Conservation (phyloP, 2,797 vertebrate genomes). For the Pogonophryne albipinna region DNA sequence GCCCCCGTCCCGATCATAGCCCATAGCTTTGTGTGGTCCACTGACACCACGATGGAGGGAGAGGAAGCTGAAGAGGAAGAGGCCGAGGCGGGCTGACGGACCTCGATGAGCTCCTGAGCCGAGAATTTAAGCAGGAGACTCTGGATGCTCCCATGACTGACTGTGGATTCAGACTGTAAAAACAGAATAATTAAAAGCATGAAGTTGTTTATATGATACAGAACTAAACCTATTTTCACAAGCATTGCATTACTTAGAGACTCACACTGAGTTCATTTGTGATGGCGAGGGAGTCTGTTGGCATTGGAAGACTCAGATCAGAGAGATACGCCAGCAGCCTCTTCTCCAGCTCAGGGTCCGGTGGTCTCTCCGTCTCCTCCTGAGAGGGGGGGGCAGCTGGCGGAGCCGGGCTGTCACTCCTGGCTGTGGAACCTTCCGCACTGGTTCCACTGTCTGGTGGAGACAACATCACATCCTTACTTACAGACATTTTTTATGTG, state of each 20-base stretch:
- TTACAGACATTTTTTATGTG: background rate
- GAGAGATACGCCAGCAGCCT: constrained; percentile 92
- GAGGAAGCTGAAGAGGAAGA: constrained; percentile 81
- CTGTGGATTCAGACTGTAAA: constrained; percentile 86
- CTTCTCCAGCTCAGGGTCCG: constrained; percentile 92
- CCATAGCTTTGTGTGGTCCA: constrained; percentile 94
- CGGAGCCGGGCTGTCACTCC: constrained; percentile 92
- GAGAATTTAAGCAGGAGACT: constrained; percentile 95
- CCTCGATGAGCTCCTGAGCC: constrained; percentile 94
- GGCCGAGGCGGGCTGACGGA: constrained; percentile 83
- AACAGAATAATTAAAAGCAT: background rate
- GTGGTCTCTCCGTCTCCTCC: constrained; percentile 85
- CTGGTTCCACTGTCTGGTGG: constrained; percentile 83
- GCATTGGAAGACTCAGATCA: constrained; percentile 89
- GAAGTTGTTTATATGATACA: background rate
- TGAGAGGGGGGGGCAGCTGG: constrained; percentile 72
- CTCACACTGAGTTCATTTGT: constrained; percentile 90
- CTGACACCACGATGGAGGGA: constrained; percentile 88
- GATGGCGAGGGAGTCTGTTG: constrained; percentile 90
- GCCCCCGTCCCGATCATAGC: constrained; percentile 88
- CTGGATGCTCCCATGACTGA: constrained; percentile 88
- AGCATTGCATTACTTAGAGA: background rate
- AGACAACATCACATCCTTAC: background rate
- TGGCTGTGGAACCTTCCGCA: constrained; percentile 81
- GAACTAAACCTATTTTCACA: background rate